Conservation (phyloP, 2,113 vertebrate species). For the Rousettus leschenaultii region DNA sequence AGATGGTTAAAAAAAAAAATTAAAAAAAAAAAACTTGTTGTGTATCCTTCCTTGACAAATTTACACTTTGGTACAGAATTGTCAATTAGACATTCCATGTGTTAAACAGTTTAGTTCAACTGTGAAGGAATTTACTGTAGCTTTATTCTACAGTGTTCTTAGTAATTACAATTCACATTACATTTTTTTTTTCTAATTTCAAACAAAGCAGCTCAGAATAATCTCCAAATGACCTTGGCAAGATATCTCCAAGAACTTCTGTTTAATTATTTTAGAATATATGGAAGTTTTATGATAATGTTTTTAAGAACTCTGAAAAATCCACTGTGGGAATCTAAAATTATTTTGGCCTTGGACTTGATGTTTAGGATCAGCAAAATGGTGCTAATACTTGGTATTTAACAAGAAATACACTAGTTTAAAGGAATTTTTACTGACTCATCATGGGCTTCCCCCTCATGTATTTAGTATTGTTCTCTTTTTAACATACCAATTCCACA, state of each 20-base stretch:
- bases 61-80: constrained; percentile 82
- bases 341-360: constrained; percentile 50
- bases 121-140: constrained; percentile 82
- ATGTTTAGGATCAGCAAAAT: constrained; percentile 39
- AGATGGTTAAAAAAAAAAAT: constrained; percentile 60
- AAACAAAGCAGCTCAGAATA: constrained; percentile 74
- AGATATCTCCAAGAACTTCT: constrained; percentile 65
- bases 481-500: not conserved
- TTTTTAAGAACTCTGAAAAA: constrained; percentile 65
- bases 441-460: not conserved
- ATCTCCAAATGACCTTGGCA: constrained; percentile 78
- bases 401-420: constrained; percentile 32
- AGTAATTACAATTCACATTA: constrained; percentile 77
- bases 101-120: constrained; percentile 84
- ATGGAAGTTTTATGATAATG: constrained; percentile 55
- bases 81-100: constrained; percentile 85
- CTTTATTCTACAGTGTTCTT: constrained; percentile 77
- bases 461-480: not conserved
- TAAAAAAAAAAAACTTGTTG: constrained; percentile 81
- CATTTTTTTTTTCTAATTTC: not conserved
- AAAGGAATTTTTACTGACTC: not conserved
- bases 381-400: constrained; percentile 38
- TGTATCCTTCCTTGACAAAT: constrained; percentile 84
- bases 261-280: constrained; percentile 77
- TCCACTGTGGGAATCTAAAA: constrained; percentile 40